Evolutionary conservation across 2,797 vertebrate genomes (phyloP).

Genomic region (Dendrocincla fuliginosa): DNA sequence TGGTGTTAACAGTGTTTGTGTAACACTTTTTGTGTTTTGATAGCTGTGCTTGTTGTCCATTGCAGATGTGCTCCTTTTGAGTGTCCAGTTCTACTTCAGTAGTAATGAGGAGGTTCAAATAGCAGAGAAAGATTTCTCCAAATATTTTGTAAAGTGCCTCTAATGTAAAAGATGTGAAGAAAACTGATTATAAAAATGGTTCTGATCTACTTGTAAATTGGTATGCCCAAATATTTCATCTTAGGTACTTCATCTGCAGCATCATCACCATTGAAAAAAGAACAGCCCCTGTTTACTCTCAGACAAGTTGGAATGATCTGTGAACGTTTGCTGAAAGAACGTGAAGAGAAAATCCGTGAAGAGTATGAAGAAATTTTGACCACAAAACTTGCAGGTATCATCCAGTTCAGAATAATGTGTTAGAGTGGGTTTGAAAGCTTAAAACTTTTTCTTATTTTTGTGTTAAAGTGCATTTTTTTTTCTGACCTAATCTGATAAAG

Average conservation of each 20-base stretch:
- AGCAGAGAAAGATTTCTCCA: neutral
- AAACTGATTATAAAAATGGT: neutral
- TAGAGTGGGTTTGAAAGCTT: neutral
- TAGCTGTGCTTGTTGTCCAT: fast-evolving
- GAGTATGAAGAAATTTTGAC: conserved; percentile 97
- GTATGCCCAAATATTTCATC: conserved; percentile 13
- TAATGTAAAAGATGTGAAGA: neutral
- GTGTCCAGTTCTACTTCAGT: neutral
- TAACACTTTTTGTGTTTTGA: neutral
- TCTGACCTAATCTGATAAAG: neutral
- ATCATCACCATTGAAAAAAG: conserved; percentile 90
- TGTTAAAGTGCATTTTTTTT: neutral
- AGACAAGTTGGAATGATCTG: conserved; percentile 97
- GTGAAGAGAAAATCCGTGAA: conserved; percentile 94
- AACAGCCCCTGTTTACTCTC: conserved; percentile 95
- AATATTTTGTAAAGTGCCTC: neutral
- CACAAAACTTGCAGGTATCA: conserved; percentile 92
- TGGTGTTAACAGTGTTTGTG: neutral
- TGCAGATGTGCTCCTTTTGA: neutral
- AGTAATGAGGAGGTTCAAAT: neutral
- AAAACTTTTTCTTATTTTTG: neutral
- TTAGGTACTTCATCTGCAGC: conserved; percentile 83
- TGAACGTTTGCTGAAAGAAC: conserved; percentile 94
- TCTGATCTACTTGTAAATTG: conserved; percentile 5
- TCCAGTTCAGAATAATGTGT: neutral